Evolutionary conservation across 2,113 vertebrate species (phyloP).

Genomic region (Tangachromis dhanisi): DNA sequence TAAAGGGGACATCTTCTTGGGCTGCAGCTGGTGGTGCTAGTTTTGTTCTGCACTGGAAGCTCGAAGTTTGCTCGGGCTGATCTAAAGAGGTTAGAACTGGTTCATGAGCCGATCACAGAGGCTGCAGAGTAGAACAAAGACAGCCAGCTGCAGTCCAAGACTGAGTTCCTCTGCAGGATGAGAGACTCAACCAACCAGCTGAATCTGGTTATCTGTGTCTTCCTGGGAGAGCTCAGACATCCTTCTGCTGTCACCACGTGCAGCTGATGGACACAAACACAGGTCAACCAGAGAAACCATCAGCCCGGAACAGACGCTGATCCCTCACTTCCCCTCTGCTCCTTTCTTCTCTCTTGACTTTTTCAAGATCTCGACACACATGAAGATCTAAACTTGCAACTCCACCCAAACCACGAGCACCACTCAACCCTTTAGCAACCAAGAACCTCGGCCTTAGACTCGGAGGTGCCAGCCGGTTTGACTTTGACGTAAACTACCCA

Average conservation of each 20-base stretch:
- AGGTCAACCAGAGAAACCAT: neutral
- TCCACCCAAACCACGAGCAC: neutral
- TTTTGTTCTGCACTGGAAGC: fast-evolving
- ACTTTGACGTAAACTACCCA: neutral
- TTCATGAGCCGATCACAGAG: neutral
- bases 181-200: fast-evolving
- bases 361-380: neutral
- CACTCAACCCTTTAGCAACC: neutral
- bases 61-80: fast-evolving
- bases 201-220: fast-evolving
- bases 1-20: neutral
- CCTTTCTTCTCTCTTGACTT: neutral
- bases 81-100: fast-evolving
- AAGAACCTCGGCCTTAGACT: neutral
- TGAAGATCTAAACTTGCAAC: neutral
- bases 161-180: neutral
- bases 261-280: neutral
- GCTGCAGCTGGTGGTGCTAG: neutral
- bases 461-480: neutral
- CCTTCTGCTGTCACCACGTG: neutral
- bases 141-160: neutral
- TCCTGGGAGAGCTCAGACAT: neutral
- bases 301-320: fast-evolving
- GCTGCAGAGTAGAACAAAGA: neutral
- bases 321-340: neutral